Base-by-base conservation (phyloP, 1,140 invertebrate species). In the Ctenoplectra terminalis region DNA sequence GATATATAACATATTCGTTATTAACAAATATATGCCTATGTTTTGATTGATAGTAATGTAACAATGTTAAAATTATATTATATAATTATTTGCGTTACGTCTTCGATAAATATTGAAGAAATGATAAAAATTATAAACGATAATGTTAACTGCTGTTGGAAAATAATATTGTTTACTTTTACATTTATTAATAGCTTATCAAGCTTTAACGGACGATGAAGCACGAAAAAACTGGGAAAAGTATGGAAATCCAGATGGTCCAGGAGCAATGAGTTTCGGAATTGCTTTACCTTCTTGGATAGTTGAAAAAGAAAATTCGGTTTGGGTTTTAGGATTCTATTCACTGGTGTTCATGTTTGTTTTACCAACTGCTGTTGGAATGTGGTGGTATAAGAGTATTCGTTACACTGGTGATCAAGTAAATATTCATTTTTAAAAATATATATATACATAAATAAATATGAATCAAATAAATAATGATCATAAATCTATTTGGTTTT, bases 271-370 rank as follows among this genome's bases (percentile, higher is more conserved):
- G 96, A 98, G 98, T 88, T 99, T 99, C 96, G 99, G 99, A 84
- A 99, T 99, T 92, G 99, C 99, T 58, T 94, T 99, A 60, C 99
- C 99, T 29, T 99, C 99, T 72, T 99, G 99, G 99, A 99, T 99
- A 93, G 98, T 99, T n/a, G 99, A 99, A 91, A 99, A 99, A 93
- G 98, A 99, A 94, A 99, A 99, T 93, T 99, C 98, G 86, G 96
- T 99, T 50, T 99, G 98, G 98, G 99, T 99, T 13, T 94, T 99
- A 54, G 98, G 98, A 23, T 95, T 99, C 0, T 99, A 99, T 95
- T 98, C 96, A 29, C 94, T 99, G 58, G 97, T 99, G 1, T 99
- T 99, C 91, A 99, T 99, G 98, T 96, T 99, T 70, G 98, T 98
- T 73, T 93, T 99, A 86, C 99, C 99, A 20, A 97, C 97, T 72